Base-by-base conservation (phyloP, 2,797 vertebrate species). In the Dicrostonyx torquatus region DNA sequence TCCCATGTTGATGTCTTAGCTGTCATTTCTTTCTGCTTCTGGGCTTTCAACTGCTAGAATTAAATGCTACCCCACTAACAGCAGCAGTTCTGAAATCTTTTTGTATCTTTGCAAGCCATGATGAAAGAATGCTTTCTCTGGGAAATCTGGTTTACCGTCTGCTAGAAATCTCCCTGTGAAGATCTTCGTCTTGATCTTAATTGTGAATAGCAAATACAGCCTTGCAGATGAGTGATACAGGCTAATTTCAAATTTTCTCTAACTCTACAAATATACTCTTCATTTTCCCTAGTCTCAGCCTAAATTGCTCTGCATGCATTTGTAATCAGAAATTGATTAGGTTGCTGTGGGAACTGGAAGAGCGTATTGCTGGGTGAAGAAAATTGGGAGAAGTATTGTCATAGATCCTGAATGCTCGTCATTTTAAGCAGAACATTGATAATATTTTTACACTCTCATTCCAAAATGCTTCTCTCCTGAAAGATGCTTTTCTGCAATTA, bases 321-420 rank as follows among this genome's bases (percentile, higher is more conserved):
- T 96, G 80, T 95, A 94, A 97, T 96, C 94, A 96, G 96, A 95
- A 97, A 97, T 97, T 97, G 96, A 97, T 97, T 97, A 95, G 90
- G 94, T 97, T 97, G 93, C 96, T 95, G 94, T 96, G 95, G 97
- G 94, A 97, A 97, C 96, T 90, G 75, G 82, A 75, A 62, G 53
- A 82, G 8, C 22, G 29, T 91, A 86, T 89, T 86, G 94, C 95
- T 94, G 12, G 64, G n/a, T 93, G 64, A 90, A 84, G 91, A 12
- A 53, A 79, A 0, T 11, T 82, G 31, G 22, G 45, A 60, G 89
- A 78, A 85, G 91, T 48, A 60, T 86, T 85, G 78, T 89, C 83
- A 60, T 58, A 29, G 10, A 68, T 79, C 68, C 90, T 88, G 37
- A 85, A 76, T 34, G 77, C 89, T 60, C 85, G 0, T 83, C 91